These are phyloP conservation scores for Brachionus plicatilis DNA, from an alignment of 1,140 invertebrate species.

Conservation along the genomic window DNA sequence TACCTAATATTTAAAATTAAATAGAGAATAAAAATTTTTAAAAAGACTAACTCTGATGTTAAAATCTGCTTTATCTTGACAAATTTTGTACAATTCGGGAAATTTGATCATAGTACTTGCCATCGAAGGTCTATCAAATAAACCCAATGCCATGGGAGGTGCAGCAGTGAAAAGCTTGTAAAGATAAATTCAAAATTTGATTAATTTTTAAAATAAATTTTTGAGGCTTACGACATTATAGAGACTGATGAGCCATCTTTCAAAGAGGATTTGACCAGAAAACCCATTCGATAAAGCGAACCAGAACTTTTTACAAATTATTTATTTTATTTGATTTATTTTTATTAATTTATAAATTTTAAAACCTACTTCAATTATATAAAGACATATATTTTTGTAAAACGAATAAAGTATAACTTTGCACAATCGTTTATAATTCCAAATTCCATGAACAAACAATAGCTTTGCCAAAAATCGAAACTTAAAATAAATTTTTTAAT, in stretches of 20 bases:
- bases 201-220: not conserved
- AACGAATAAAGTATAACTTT: slow-evolving; percentile 98
- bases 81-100: slow-evolving; percentile 38
- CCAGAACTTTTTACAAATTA: slow-evolving; percentile 65
- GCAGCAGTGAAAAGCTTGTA: slow-evolving; percentile 39
- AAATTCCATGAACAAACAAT: slow-evolving; percentile 92
- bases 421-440: slow-evolving; percentile 93
- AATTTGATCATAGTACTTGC: slow-evolving; percentile 5
- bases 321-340: no score
- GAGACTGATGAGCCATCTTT: slow-evolving; percentile 92
- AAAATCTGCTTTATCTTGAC: slow-evolving; percentile 40
- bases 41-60: not conserved
- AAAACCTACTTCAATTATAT: slow-evolving; percentile 75
- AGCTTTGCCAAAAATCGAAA: slow-evolving; percentile 69
- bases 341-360: not conserved
- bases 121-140: slow-evolving; percentile 30
- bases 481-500: slow-evolving; percentile 56
- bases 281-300: slow-evolving; percentile 96
- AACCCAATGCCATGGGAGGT: slow-evolving; percentile 37
- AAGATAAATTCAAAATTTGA: not conserved
- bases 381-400: slow-evolving; percentile 98
- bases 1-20: slow-evolving; percentile 58
- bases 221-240: slow-evolving; percentile 75
- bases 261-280: slow-evolving; percentile 96
- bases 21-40: not conserved